Percentiles rank a stretch among this genome's conserved stretches.
phyloP scores from a whole-genome alignment of 2,888 invertebrate species.

The Ophraella communa region DNA sequence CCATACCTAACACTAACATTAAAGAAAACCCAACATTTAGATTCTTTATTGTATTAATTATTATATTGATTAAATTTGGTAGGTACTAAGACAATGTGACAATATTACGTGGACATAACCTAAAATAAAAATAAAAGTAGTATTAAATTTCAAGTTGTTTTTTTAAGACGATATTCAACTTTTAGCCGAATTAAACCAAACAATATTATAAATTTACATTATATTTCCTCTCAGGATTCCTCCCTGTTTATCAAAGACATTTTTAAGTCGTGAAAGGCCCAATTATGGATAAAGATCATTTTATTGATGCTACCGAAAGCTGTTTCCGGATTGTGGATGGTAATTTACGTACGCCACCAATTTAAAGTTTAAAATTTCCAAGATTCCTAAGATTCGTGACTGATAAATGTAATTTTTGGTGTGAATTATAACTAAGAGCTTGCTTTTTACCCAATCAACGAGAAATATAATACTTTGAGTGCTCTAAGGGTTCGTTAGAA shows the following conservation, averaged over 20 bases:
- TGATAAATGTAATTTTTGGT: constrained; percentile 8
- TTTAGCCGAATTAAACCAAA: no score
- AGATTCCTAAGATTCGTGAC: constrained; percentile 10
- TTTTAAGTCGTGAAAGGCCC: background rate
- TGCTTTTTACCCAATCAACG: constrained; percentile 9
- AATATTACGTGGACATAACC: no score
- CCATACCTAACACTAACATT: no score
- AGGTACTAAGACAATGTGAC: no score
- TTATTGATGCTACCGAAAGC: constrained; percentile 10
- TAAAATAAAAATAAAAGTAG: no score
- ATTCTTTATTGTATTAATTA: no score
- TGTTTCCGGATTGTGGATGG: constrained; percentile 9
- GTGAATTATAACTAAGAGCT: constrained; percentile 8
- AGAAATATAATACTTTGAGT: constrained; percentile 12
- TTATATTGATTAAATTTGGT: no score
- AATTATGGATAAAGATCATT: constrained; percentile 19
- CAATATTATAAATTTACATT: no score
- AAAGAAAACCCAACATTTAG: no score
- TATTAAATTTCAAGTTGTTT: no score
- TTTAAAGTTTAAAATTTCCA: constrained; percentile 16
- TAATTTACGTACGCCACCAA: constrained; percentile 18
- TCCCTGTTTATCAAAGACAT: background rate
- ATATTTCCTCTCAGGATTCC: background rate
- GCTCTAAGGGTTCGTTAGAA: constrained; percentile 4
- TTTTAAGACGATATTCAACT: no score